phyloP scores from a whole-genome alignment of 2,888 invertebrate genomes.

The Mesodorylaimus sp. region DNA sequence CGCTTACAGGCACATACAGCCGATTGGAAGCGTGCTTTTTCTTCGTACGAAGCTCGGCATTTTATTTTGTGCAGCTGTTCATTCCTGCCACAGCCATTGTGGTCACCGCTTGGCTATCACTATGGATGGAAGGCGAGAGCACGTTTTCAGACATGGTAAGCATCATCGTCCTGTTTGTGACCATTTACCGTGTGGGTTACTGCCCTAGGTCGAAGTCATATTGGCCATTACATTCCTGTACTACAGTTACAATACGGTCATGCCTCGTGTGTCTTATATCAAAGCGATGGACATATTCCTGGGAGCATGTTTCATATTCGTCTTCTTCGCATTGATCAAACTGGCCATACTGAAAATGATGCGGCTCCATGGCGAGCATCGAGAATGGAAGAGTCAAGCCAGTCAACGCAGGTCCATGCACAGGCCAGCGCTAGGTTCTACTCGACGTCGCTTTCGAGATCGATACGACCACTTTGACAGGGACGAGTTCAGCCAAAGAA shows the following conservation, averaged over 20 bases:
- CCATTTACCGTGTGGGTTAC: no score
- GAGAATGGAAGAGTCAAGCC: no score
- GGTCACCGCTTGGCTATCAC: background rate
- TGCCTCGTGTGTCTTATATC: background rate
- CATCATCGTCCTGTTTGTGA: no score
- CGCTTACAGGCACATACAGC: background rate
- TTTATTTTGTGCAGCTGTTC: background rate
- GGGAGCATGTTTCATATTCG: constrained; percentile 3
- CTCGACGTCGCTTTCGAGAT: no score
- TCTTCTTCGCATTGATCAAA: background rate
- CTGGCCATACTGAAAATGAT: constrained; percentile 1
- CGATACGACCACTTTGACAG: no score
- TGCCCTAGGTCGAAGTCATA: background rate
- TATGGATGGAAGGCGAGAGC: background rate
- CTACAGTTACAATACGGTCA: background rate
- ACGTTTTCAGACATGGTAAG: background rate
- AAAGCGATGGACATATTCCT: constrained; percentile 4
- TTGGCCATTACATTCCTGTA: background rate
- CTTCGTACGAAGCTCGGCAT: background rate
- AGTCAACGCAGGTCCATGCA: no score
- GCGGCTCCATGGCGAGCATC: no score
- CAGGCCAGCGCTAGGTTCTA: no score
- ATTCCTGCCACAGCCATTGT: background rate
- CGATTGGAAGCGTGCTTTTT: background rate
- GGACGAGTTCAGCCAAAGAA: no score